Conservation (phyloP, 2,113 vertebrate species). For the Drymodes brunneopygia region DNA sequence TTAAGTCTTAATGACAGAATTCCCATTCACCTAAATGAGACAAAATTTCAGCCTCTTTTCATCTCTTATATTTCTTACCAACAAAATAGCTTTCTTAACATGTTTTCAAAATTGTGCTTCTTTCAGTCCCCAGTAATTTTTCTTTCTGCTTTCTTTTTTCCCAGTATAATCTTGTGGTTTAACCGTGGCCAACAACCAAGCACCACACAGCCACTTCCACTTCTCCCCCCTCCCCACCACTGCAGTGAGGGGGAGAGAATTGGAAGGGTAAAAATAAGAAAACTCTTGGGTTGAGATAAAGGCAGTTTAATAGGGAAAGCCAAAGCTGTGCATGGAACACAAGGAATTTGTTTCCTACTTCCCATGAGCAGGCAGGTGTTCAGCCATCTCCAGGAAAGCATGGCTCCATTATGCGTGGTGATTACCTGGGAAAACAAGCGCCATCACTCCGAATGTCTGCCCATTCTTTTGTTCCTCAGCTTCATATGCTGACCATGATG, state of each 20-base stretch:
- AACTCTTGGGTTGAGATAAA: not conserved
- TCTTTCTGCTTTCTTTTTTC: not conserved
- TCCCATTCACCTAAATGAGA: not conserved
- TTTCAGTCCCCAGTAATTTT: not conserved
- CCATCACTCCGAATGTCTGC: not conserved
- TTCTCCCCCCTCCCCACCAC: not conserved
- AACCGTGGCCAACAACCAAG: not conserved
- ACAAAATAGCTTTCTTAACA: not conserved
- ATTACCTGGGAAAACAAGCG: not conserved
- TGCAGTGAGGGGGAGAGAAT: not conserved
- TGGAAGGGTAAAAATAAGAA: not conserved
- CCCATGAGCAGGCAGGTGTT: not conserved
- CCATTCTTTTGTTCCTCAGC: not conserved
- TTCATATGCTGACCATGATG: not conserved
- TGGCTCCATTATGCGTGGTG: not conserved
- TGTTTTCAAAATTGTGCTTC: not conserved
- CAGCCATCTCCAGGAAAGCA: rapidly evolving
- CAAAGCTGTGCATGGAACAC: not conserved
- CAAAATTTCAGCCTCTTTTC: not conserved
- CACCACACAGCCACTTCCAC: not conserved
- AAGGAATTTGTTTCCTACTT: not conserved
- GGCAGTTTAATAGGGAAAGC: not conserved
- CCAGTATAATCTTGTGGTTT: not conserved
- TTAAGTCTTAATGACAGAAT: not conserved
- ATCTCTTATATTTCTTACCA: not conserved